Base-by-base conservation (phyloP, 2,797 vertebrate species). In the Pantherophis vulpinus region DNA sequence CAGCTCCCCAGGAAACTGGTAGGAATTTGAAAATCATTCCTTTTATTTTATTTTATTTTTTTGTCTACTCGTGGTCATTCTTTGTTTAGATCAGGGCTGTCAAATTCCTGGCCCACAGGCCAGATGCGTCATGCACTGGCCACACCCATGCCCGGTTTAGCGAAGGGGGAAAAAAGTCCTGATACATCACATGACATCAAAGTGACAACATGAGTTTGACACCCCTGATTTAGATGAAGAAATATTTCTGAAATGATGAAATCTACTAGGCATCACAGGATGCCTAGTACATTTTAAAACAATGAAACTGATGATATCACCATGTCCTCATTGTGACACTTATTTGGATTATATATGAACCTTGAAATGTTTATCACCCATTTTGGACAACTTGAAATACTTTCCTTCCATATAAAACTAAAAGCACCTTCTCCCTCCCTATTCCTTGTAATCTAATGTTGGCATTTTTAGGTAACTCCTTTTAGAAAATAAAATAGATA, bases 401-500 rank as follows among this genome's bases (percentile, higher is more conserved):
- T 88, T 86, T 29, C 18, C 55, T 93, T 55, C n/a, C n/a, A 51
- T 66, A 42, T 42, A 61, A 93, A 54, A n/a, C 20, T 79, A 61
- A 60, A 18, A 3, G 25, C 47, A 37, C 27, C 1, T 42, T 1
- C 27, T 25, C 14, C 8, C 5, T 16, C 20, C 18, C 74, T 18
- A 1, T 8, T 42, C 18, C 18, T 51, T 37, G 47, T 89, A 37
- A 70, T 37, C 92, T 87, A 54, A 32, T 27, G 55, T 89, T 90
- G 37, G 5, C 37, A 5, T 0, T 92, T 86, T 86, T 60, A 7
- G 58, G 47, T 66, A 51, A 89, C 51, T n/a, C 32, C 37, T 90
- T 93, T 91, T 87, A 83, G 47, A 90, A 0, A 83, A 63, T 86
- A 91, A 93, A 87, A 29, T 23, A 87, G 32, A 51, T 93, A 37